Evolutionary conservation across 2,888 invertebrate species (phyloP), one percentile per base, ranked within the genome.

Genomic region (Metalampra italica): DNA sequence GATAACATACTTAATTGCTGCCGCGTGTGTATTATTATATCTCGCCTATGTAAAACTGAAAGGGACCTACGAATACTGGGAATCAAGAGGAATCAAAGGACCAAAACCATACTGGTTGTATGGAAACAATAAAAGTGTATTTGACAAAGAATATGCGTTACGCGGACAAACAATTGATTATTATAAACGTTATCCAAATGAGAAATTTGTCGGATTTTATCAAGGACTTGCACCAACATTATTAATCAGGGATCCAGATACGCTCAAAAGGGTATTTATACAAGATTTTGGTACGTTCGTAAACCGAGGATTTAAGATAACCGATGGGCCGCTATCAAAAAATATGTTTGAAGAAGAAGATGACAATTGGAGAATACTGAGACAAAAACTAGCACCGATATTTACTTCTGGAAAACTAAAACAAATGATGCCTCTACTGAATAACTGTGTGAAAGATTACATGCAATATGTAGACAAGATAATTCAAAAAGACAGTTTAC

Each of bases 271-370:
- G 40, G 62, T 82, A 22, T 52, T 80, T 7, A 63, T 78, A 7
- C 79, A 78, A 44, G 80, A 81, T 39, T 82, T 79, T 32, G 66
- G 73, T 7, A 43, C 32, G 0, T 82, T 81, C 39, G 53, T 66
- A 9, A 69, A 77, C 11, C 71, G 82, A 38, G 75, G 72, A 12
- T 29, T 71, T 8, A 61, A 65, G 29, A 68, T 69, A 32, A 69
- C 69, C 42, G 67, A 73, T 29, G 55, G 71, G 45, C 62, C 60
- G 5, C 43, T 81, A n/a, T 72, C 73, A 41, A 65, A 61, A 11
- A 79, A 80, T 45, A 51, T 82, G 1, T 80, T 82, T 36, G 71
- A 73, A 46, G 65, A 68, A 8, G 65, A 71, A 14, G 54, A 49
- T 2, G 62, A 64, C 0, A 62, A 62, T 1, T 80, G 78, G 81